Evolutionary conservation across 1,140 invertebrate species (phyloP).

Genomic region (Mercenaria mercenaria): DNA sequence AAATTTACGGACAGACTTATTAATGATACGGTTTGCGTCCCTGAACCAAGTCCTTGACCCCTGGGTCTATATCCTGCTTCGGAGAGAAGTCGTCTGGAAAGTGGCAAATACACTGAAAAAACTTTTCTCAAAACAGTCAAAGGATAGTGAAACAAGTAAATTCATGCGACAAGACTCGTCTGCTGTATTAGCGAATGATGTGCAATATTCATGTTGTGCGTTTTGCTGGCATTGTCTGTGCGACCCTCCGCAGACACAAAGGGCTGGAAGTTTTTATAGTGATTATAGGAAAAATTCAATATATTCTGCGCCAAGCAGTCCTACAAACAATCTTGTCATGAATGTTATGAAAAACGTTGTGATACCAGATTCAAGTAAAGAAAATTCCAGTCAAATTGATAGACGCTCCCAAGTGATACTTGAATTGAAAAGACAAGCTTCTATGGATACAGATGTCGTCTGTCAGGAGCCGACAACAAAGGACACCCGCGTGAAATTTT

Average conservation of each 20-base stretch:
- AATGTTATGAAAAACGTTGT: slow-evolving; percentile 6
- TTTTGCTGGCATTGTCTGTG: slow-evolving; percentile 82
- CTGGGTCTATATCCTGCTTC: slow-evolving; percentile 86
- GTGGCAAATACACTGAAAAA: slow-evolving; percentile 71
- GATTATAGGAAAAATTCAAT: slow-evolving; percentile 25
- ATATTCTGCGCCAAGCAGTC: background rate
- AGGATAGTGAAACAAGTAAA: slow-evolving; percentile 13
- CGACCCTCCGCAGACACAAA: slow-evolving; percentile 69
- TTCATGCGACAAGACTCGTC: slow-evolving; percentile 30
- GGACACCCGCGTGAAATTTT: background rate
- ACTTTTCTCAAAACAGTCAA: slow-evolving; percentile 64
- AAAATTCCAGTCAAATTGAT: background rate
- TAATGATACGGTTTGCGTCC: slow-evolving; percentile 85
- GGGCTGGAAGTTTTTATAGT: background rate
- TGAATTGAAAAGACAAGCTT: slow-evolving; percentile 18
- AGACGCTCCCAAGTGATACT: slow-evolving; percentile 28
- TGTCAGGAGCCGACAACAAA: background rate
- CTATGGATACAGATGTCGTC: background rate
- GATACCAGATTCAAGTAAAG: background rate
- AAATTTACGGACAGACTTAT: slow-evolving; percentile 79
- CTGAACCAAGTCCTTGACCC: slow-evolving; percentile 86
- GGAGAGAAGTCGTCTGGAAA: slow-evolving; percentile 78
- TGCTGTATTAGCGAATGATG: slow-evolving; percentile 49
- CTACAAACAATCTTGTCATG: slow-evolving; percentile 8
- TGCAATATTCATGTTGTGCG: slow-evolving; percentile 71